These are phyloP conservation scores for Eulithis prunata DNA, from an alignment of 2,888 invertebrate species.

Conservation along the genomic window DNA sequence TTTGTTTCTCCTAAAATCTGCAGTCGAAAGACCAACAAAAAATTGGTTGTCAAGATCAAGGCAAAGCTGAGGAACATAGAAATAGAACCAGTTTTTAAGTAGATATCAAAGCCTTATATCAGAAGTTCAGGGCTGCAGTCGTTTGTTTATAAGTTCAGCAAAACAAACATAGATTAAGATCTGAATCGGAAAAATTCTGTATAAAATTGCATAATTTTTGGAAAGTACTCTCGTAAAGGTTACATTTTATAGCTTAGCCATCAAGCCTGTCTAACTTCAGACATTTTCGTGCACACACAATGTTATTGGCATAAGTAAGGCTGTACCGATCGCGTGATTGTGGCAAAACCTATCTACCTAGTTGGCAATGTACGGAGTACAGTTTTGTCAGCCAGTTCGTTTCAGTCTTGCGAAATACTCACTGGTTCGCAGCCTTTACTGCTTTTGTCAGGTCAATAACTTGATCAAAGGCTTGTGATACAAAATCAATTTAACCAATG, in stretches of 20 bases:
- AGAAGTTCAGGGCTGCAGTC: constrained; percentile 9
- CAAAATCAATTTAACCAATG: constrained; percentile 5
- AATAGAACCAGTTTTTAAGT: constrained; percentile 16
- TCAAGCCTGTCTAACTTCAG: constrained; percentile 25
- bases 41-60: constrained; percentile 32
- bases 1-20: constrained; percentile 36
- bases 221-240: constrained; percentile 30
- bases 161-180: constrained; percentile 8
- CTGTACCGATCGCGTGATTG: constrained; percentile 73
- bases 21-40: constrained; percentile 14
- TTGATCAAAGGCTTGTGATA: constrained; percentile 33
- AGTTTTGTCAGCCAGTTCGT: constrained; percentile 70
- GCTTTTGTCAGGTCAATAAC: constrained; percentile 37
- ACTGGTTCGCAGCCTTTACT: constrained; percentile 55
- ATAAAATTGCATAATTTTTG: constrained; percentile 1
- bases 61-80: constrained; percentile 20
- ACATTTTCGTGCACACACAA: constrained; percentile 58
- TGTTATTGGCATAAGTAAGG: constrained; percentile 57
- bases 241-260: constrained; percentile 38
- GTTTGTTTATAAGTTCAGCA: constrained; percentile 2
- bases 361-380: constrained; percentile 70
- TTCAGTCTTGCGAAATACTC: constrained; percentile 72
- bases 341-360: constrained; percentile 75
- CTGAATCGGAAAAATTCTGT: constrained; percentile 1
- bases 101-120: constrained; percentile 13